Evolutionary conservation across 2,113 vertebrate genomes (phyloP).

Genomic region (Serilophus lunatus): DNA sequence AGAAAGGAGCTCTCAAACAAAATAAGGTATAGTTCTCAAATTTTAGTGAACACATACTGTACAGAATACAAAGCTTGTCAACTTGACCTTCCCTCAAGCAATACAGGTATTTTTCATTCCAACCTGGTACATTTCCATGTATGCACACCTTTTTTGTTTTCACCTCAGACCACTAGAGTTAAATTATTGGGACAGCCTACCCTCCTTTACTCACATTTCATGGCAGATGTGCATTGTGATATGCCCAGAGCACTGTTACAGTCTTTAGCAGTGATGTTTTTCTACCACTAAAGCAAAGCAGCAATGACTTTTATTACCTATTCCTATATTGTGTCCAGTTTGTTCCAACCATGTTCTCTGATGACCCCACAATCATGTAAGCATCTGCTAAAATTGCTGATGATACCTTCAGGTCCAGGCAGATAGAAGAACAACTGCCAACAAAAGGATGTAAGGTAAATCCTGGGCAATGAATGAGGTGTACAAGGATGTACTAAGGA

Average conservation of each 20-base stretch:
- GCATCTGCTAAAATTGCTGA: neutral
- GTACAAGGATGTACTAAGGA: neutral
- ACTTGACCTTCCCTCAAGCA: neutral
- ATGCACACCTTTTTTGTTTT: neutral
- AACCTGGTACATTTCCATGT: neutral
- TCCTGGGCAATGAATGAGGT: neutral
- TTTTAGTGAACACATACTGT: neutral
- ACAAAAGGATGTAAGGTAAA: neutral
- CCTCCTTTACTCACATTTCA: neutral
- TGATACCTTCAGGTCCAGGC: neutral
- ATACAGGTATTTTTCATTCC: neutral
- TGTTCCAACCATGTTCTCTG: neutral
- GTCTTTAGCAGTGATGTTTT: neutral
- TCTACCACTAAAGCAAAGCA: neutral
- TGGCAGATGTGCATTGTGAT: neutral
- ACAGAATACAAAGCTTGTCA: neutral
- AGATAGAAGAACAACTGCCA: neutral
- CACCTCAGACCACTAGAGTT: neutral
- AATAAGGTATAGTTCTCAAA: conserved; percentile 86
- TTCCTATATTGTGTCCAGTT: neutral
- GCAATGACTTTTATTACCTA: neutral
- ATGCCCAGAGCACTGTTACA: neutral
- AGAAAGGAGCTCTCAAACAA: conserved; percentile 98
- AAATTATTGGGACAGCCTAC: neutral
- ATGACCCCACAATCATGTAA: neutral